phyloP scores from a whole-genome alignment of 2,888 invertebrate genomes.

The Allacma fusca region DNA sequence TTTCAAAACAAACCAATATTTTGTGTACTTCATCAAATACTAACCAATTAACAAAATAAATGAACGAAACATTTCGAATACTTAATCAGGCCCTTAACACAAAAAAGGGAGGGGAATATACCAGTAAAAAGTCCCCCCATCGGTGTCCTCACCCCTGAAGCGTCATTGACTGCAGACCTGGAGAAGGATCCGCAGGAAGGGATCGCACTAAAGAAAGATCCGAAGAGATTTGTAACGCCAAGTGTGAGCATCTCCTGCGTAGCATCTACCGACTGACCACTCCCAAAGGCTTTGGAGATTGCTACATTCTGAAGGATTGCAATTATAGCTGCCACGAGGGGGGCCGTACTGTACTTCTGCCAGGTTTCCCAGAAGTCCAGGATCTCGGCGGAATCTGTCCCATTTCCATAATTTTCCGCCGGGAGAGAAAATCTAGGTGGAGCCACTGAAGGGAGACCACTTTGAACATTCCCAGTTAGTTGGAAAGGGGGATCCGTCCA shows the following conservation, averaged over 20 bases:
- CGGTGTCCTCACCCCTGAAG: conserved; percentile 87
- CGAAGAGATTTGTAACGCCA: conserved; percentile 81
- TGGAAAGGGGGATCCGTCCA: conserved; percentile 73
- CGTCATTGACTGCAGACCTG: conserved; percentile 86
- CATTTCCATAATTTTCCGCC: conserved; percentile 66
- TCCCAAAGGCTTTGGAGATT: conserved; percentile 92
- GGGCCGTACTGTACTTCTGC: conserved; percentile 76
- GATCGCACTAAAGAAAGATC: conserved; percentile 85
- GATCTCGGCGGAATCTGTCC: conserved; percentile 66
- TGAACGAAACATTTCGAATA: too few relatives aligned
- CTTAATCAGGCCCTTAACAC: too few relatives aligned
- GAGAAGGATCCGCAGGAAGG: conserved; percentile 89
- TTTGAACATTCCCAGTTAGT: conserved; percentile 69
- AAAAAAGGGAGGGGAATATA: too few relatives aligned
- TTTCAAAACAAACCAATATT: too few relatives aligned
- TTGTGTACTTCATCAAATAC: too few relatives aligned
- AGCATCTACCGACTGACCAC: conserved; percentile 67
- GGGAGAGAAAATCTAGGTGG: conserved; percentile 76
- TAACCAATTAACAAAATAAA: too few relatives aligned
- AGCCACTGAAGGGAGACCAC: conserved; percentile 78
- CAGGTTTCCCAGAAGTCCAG: conserved; percentile 48
- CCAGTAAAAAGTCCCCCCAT: conserved; percentile 82
- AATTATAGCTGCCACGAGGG: conserved; percentile 86
- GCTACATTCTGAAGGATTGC: conserved; percentile 93
- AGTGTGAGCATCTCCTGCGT: conserved; percentile 81